Base-by-base conservation (phyloP, 2,888 invertebrate species). In the Chaetogeoica ovagalla region DNA sequence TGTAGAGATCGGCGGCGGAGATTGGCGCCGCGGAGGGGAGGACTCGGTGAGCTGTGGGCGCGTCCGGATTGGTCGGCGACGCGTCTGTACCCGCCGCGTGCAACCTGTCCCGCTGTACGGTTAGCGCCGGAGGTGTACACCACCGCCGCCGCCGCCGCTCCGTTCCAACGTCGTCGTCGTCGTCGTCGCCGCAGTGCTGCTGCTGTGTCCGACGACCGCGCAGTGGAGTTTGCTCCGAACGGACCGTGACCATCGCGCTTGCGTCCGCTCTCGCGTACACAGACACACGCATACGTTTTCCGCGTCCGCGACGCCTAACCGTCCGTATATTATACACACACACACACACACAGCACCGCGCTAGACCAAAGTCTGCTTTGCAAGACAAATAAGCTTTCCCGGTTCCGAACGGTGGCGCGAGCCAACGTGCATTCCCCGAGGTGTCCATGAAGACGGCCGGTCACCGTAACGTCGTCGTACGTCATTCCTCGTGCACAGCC, bases 21-120 rank as follows among this genome's bases (percentile, higher is more conserved):
- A 79, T 79, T 79, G 79, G 75, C 75, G 79, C 79, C 75, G 79
- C 79, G 79, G 70, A 70, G 79, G 70, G 79, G 79, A 70, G 79
- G 79, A 79, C 79, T 79, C 79, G 60, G 39, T 62, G 77, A 77
- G 77, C 77, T 70, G 77, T 77, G 77, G 21, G 70, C 70, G 79
- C 70, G 79, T 71, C 79, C 79, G 79, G 79, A 79, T 79, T 79
- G 79, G 79, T 79, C 79, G 79, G 52, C 73, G 30, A 4, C 48
- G 69, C 79, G 77, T 70, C 77, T 70, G 77, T 77, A 70, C 77
- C 77, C 76, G 69, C 69, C 69, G 69, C 52, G 74, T 70, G 77
- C 77, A 77, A 77, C 77, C 77, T 77, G 77, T 70, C 77, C 77
- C 77, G 52, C 74, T 30, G 30, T 4, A 23, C 62, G 62, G 59